These are phyloP conservation scores for Indri indri DNA, from an alignment of 2,113 vertebrate species.

Conservation along the genomic window DNA sequence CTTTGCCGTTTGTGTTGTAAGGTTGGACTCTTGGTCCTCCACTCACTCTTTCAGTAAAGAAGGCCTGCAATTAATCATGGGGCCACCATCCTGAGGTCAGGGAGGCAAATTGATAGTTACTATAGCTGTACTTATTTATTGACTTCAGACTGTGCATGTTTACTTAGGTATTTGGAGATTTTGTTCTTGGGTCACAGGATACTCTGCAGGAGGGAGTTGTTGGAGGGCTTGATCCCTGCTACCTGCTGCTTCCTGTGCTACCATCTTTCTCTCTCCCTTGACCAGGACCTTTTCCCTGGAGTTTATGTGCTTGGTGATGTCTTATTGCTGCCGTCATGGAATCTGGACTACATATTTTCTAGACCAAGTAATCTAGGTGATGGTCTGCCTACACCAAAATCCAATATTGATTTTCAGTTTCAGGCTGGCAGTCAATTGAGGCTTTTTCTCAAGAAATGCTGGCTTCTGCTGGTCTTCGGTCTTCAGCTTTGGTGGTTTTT, in stretches of 20 bases:
- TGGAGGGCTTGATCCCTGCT: neutral
- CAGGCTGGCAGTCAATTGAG: neutral
- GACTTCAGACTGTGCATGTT: rapidly evolving
- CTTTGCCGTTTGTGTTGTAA: neutral
- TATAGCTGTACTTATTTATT: neutral
- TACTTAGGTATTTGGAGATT: rapidly evolving
- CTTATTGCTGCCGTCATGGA: neutral
- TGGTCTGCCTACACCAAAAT: neutral
- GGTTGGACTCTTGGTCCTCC: neutral
- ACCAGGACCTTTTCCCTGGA: neutral
- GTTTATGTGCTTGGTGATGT: neutral
- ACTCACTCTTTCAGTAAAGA: neutral
- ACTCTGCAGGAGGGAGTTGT: rapidly evolving
- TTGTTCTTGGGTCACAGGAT: neutral
- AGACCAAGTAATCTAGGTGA: neutral
- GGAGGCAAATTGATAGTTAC: rapidly evolving
- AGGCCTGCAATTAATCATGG: neutral
- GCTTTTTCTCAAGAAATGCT: neutral
- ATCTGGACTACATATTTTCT: neutral
- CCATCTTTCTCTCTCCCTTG: too few species aligned
- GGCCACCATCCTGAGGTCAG: neutral
- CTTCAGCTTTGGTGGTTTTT: neutral
- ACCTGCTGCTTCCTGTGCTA: rapidly evolving
- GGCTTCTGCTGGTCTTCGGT: neutral
- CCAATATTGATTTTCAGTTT: too few species aligned